Base-by-base conservation (phyloP, 2,888 invertebrate species). In the Sympetrum striolatum region DNA sequence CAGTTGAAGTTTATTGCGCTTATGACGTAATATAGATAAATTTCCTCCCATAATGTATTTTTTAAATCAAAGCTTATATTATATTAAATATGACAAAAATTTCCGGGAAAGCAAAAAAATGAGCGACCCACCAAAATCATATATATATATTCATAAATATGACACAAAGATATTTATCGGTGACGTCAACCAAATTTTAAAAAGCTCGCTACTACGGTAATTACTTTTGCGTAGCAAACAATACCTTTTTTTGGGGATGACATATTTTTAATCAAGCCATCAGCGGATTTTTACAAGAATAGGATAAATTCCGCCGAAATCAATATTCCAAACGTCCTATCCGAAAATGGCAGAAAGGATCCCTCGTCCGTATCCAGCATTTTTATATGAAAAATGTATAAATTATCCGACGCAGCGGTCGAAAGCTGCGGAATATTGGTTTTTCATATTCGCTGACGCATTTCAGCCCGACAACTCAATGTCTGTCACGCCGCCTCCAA, bases 371-470 rank as follows among this genome's bases (percentile, higher is more conserved):
- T 53, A 53, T 53, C 82, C 53, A 22, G 35, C 31, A 31, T 64
- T 86, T 86, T 86, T 60, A 60, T 10, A 15, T 6, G 15, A 73
- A 73, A 73, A 60, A 86, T 14, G 86, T 53, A 53, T 53, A 53
- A 60, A 60, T 60, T 86, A 86, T 86, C 86, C 86, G 37, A 60
- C 82, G 35, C 18, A 82, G 35, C 86, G 58, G 86, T 86, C n/a
- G 86, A 86, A 86, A 86, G 60, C 86, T 22, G 53, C 58, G 58
- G 86, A 37, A 86, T 86, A 86, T 86, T 60, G 86, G 60, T 80
- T 86, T 86, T 86, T n/a, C 86, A 86, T 86, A 86, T 86, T 86
- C 86, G 60, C 60, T 86, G 86, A 86, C 86, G 86, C 60, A 86
- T 86, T 86, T 86, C 86, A 86, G 35, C 82, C 86, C 60, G 37